Conservation (phyloP, 2,888 invertebrate genomes). For the Agrochola lychnidis region DNA sequence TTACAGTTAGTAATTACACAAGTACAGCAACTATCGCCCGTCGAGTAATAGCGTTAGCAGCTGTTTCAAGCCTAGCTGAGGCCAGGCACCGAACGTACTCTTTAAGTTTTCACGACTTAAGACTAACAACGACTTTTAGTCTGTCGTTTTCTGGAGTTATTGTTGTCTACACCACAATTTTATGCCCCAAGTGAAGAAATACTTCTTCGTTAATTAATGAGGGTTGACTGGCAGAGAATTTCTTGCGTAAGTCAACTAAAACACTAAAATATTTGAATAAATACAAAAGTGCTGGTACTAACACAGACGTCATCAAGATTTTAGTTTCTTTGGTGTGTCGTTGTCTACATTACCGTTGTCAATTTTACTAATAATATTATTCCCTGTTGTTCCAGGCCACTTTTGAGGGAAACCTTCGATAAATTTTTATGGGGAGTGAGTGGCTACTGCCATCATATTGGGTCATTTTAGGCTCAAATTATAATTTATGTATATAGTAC, state of each 20-base stretch:
- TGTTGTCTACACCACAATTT: not conserved
- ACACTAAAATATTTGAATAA: not conserved
- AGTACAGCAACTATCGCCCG: conserved; percentile 66
- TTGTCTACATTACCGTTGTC: not conserved
- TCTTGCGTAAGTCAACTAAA: not conserved
- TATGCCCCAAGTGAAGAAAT: not conserved
- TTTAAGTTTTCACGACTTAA: conserved; percentile 16
- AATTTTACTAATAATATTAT: not conserved
- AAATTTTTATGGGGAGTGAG: too few species aligned
- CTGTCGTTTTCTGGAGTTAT: not conserved
- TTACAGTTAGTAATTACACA: conserved; percentile 71
- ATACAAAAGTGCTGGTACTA: not conserved
- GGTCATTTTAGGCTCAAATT: not conserved
- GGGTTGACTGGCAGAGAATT: not conserved
- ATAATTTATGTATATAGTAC: too few species aligned
- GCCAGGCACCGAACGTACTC: not conserved
- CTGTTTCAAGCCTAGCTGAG: conserved; percentile 40
- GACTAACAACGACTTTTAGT: not conserved
- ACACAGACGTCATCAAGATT: too few species aligned
- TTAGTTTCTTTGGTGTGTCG: not conserved
- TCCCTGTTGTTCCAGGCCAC: not conserved
- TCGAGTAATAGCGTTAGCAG: conserved; percentile 64
- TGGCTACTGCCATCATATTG: not conserved
- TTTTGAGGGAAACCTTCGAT: not conserved
- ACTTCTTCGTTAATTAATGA: conserved; percentile 6